A percentile compares a stretch with the other conserved stretches of the same genome.
These are phyloP conservation scores for Platichthys stellatus DNA, from an alignment of 2,113 vertebrate genomes.

Conservation along the genomic window DNA sequence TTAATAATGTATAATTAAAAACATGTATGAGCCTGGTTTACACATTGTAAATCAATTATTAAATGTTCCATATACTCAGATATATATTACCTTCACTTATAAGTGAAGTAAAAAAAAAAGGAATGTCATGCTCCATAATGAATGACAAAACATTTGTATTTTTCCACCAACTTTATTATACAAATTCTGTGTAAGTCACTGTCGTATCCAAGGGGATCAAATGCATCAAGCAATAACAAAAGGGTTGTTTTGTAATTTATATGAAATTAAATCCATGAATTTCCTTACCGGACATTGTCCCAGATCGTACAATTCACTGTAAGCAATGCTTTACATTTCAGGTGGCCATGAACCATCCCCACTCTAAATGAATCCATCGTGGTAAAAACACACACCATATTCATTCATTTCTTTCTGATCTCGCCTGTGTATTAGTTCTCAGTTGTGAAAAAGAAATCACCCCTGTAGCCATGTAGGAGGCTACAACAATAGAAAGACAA, in stretches of 20 bases:
- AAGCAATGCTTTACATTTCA: slow-evolving; percentile 43
- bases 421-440: slow-evolving; percentile 37
- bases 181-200: slow-evolving; percentile 81
- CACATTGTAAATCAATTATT: too few relatives aligned
- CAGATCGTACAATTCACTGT: slow-evolving; percentile 44
- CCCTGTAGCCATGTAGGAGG: slow-evolving; percentile 60
- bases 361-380: slow-evolving; percentile 73
- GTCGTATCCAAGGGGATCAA: slow-evolving; percentile 76
- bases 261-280: slow-evolving; percentile 72
- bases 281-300: slow-evolving; percentile 47
- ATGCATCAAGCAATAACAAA: slow-evolving; percentile 73
- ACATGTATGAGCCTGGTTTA: too few relatives aligned
- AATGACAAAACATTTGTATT: slow-evolving; percentile 47
- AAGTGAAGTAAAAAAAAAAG: not conserved
- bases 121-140: not conserved
- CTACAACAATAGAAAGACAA: slow-evolving; percentile 75
- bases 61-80: not conserved
- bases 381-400: slow-evolving; percentile 72
- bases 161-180: slow-evolving; percentile 83
- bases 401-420: slow-evolving; percentile 69
- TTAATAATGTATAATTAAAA: too few relatives aligned
- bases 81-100: not conserved
- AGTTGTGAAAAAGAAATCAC: slow-evolving; percentile 62
- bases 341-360: slow-evolving; percentile 44
- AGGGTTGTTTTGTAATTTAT: slow-evolving; percentile 56